Conservation (phyloP, 1,140 invertebrate species). For the Matsumurasca onukii region DNA sequence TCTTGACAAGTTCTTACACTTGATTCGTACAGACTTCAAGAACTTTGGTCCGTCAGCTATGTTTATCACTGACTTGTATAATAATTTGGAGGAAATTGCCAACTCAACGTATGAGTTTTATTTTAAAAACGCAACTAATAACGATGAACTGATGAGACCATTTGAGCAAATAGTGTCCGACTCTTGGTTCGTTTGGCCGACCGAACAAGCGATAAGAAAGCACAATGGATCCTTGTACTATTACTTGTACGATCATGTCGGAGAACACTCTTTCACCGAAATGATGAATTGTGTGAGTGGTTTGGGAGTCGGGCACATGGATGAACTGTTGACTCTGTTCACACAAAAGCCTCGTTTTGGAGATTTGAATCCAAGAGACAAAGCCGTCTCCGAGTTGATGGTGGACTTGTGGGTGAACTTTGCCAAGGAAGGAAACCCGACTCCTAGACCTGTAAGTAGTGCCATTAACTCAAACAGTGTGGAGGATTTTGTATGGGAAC, state of each 20-base stretch:
- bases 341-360: background rate
- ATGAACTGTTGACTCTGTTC: background rate
- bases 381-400: background rate
- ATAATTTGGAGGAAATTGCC: background rate
- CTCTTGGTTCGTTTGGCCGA: constrained; percentile 10
- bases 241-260: constrained; percentile 3
- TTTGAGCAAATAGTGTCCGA: background rate
- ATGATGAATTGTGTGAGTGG: background rate
- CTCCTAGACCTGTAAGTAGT: background rate
- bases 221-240: background rate
- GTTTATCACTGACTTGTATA: background rate
- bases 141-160: background rate
- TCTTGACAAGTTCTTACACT: background rate
- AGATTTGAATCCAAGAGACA: background rate
- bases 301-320: background rate
- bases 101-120: constrained; percentile 1
- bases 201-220: background rate
- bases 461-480: background rate
- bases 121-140: background rate
- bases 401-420: constrained; percentile 14
- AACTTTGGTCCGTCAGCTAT: background rate
- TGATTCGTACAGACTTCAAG: background rate
- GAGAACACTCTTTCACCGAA: background rate
- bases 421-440: constrained; percentile 7
- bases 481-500: background rate